Conservation (phyloP, 2,888 invertebrate species). For the Diaperis boleti region DNA sequence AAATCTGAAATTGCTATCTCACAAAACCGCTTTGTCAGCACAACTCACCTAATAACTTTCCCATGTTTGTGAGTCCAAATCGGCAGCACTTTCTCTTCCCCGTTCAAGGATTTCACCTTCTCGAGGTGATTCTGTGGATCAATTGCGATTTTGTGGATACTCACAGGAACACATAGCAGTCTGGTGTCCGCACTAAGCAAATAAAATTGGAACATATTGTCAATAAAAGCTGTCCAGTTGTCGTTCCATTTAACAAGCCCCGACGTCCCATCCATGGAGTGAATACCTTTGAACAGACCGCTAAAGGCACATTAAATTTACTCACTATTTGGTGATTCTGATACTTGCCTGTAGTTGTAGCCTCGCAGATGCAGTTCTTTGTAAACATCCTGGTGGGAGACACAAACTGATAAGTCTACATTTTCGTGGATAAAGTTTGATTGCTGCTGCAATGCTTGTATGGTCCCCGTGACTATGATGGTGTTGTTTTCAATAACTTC, state of each 20-base stretch:
- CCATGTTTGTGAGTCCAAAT: too few relatives aligned
- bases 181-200: slow-evolving; percentile 77
- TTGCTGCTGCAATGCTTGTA: neutral
- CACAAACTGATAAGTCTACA: neutral
- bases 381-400: slow-evolving; percentile 6
- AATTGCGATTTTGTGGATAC: slow-evolving; percentile 67
- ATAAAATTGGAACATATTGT: slow-evolving; percentile 83
- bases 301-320: slow-evolving; percentile 40
- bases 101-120: slow-evolving; percentile 55
- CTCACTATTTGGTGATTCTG: neutral
- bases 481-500: slow-evolving; percentile 53
- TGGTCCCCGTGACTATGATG: slow-evolving; percentile 48
- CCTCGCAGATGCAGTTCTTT: slow-evolving; percentile 7
- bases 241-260: slow-evolving; percentile 44
- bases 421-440: neutral
- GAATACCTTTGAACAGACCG: slow-evolving; percentile 52
- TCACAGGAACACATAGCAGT: slow-evolving; percentile 76
- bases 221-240: slow-evolving; percentile 90
- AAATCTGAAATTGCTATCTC: too few relatives aligned
- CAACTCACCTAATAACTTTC: too few relatives aligned
- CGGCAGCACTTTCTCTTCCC: slow-evolving; percentile 24
- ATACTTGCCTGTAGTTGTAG: slow-evolving; percentile 2
- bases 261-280: slow-evolving; percentile 43
- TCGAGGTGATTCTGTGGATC: slow-evolving; percentile 63
- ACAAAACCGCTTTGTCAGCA: too few relatives aligned